Evolutionary conservation across 2,888 invertebrate species (phyloP), one percentile per base, ranked within the genome.

Genomic region (Polyommatus icarus): DNA sequence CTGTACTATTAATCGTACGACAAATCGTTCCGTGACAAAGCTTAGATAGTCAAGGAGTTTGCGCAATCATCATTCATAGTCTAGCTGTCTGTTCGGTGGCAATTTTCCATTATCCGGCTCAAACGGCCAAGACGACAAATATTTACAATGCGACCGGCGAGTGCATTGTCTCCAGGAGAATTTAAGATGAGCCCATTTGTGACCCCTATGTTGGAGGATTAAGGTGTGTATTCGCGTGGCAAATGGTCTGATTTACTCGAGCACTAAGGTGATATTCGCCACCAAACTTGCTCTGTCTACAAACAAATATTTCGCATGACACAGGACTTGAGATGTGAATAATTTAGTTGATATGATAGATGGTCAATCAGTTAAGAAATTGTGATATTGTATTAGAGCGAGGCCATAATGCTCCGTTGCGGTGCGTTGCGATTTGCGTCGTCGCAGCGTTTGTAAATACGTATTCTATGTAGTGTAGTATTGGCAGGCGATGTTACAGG

Each of bases 71-170:
- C 87, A 88, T 89, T 87, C 85, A 88, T 88, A 87, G 87, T 84
- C 84, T 84, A 87, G 85, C 84, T 82, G 83, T 84, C 83, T 84
- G 85, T 87, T 87, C 87, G 86, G 84, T 87, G 87, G 86, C 89
- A 89, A 90, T 89, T 89, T 89, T 89, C 89, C 88, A 89, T 89
- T 89, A 88, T 87, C 86, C 82, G 71, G 72, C 77, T 77, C 85
- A 85, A 88, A 86, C 85, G 83, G 85, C 84, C 86, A 87, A 88
- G 87, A 86, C 83, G 82, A 83, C 86, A 87, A 88, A 88, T 87
- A 85, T 88, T 89, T 88, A 86, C 88, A 84, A 83, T 84, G 84
- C 84, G 83, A 82, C 84, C 81, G 79, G 79, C 84, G 84, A 83
- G 82, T 86, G 85, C 86, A 88, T 88, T 88, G 87, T 88, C 87